Evolutionary conservation across 2,113 vertebrate species (phyloP).

Genomic region (Orthonyx spaldingii): DNA sequence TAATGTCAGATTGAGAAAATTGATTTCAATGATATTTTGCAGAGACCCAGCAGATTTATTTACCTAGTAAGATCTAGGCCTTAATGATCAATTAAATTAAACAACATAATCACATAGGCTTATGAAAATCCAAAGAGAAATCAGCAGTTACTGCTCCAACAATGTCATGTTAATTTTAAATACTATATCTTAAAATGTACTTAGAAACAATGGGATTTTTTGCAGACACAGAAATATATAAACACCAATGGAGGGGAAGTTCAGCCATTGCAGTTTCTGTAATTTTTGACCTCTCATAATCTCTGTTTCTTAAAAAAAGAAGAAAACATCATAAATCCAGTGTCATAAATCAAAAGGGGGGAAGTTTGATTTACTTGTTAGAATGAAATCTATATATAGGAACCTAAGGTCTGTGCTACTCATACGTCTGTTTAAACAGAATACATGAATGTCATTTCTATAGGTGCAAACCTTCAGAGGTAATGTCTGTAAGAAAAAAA

Average conservation of each 20-base stretch:
- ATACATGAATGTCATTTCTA: background rate
- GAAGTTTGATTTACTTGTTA: background rate
- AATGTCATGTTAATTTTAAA: background rate
- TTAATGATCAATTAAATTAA: constrained; percentile 12
- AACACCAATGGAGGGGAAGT: background rate
- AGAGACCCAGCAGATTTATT: constrained; percentile 5
- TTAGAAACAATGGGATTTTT: background rate
- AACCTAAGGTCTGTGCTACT: background rate
- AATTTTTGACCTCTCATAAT: background rate
- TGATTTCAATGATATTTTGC: background rate
- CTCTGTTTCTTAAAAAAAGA: background rate
- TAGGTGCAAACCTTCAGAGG: background rate
- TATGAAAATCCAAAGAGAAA: background rate
- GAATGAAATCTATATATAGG: background rate
- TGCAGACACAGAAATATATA: background rate
- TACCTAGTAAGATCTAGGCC: background rate
- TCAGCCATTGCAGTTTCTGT: background rate
- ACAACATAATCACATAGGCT: background rate
- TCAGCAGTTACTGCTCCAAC: background rate
- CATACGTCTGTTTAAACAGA: background rate
- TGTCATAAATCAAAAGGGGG: background rate
- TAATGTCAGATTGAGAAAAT: background rate
- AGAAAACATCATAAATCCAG: background rate
- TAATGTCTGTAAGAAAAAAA: background rate
- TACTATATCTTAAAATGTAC: background rate